Evolutionary conservation across 2,113 vertebrate genomes (phyloP).

Genomic region (Ciconia boyciana): DNA sequence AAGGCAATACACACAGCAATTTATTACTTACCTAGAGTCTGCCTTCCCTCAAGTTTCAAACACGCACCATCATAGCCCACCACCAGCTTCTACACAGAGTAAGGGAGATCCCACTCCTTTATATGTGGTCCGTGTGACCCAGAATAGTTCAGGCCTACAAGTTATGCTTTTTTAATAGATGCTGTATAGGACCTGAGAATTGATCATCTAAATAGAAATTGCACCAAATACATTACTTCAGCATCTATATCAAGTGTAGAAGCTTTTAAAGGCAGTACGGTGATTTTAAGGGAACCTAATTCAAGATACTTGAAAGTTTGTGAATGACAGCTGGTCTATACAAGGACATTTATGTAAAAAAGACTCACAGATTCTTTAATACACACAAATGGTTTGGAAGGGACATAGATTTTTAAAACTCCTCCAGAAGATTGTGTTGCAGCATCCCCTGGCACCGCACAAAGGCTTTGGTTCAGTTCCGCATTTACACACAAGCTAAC

Average conservation of each 20-base stretch:
- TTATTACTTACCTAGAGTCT: not conserved
- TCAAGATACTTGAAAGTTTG: not conserved
- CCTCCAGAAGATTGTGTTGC: not conserved
- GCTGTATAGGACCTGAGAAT: not conserved
- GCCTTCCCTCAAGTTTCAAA: not conserved
- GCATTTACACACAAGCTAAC: not conserved
- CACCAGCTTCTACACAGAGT: not conserved
- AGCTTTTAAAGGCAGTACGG: not conserved
- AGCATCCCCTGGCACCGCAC: not conserved
- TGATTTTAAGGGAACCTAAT: not conserved
- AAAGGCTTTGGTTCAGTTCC: not conserved
- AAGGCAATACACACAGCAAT: not conserved
- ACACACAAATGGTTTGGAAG: not conserved
- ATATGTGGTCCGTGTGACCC: not conserved
- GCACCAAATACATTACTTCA: not conserved
- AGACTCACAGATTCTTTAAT: not conserved
- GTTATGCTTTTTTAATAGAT: not conserved
- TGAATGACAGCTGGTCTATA: not conserved
- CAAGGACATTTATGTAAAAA: not conserved
- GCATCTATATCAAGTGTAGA: not conserved
- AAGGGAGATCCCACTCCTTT: not conserved
- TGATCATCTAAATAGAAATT: not conserved
- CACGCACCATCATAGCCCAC: not conserved
- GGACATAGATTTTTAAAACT: not conserved
- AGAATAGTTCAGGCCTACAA: not conserved